These are phyloP conservation scores for Cepaea hortensis DNA, from an alignment of 2,888 invertebrate species.

Conservation along the genomic window DNA sequence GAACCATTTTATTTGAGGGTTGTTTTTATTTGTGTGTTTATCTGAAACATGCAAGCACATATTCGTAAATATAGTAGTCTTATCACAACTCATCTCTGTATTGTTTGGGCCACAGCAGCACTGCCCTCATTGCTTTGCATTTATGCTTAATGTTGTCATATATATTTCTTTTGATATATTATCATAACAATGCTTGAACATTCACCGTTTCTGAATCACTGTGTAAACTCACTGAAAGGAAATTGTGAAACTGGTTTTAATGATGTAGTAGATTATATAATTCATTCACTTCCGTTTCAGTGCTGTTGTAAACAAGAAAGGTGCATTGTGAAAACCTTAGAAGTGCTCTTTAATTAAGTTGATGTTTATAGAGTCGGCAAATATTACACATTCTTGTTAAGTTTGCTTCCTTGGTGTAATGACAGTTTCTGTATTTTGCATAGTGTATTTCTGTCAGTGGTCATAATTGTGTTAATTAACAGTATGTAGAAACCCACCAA, in stretches of 20 bases:
- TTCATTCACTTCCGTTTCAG: not conserved
- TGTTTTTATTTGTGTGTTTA: too few species aligned
- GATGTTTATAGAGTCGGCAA: too few species aligned
- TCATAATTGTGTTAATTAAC: not conserved
- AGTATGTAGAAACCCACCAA: not conserved
- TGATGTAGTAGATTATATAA: not conserved
- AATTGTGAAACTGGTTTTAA: not conserved
- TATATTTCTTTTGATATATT: not conserved
- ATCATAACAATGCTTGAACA: not conserved
- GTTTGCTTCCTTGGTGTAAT: not conserved
- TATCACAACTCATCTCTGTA: not conserved
- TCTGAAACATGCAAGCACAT: not conserved
- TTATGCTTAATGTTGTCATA: not conserved
- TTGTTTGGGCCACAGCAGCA: conserved; percentile 2
- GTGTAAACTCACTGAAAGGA: not conserved
- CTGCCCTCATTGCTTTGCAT: not conserved
- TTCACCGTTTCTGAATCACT: not conserved
- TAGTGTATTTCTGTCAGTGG: not conserved
- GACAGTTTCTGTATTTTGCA: not conserved
- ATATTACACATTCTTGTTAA: not conserved
- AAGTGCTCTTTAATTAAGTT: too few species aligned
- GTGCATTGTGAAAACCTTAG: too few species aligned
- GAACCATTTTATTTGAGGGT: too few species aligned
- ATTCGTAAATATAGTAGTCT: not conserved
- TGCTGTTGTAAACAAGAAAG: too few species aligned